phyloP scores from a whole-genome alignment of 2,888 invertebrate genomes.

The Argyra leucocephala region DNA sequence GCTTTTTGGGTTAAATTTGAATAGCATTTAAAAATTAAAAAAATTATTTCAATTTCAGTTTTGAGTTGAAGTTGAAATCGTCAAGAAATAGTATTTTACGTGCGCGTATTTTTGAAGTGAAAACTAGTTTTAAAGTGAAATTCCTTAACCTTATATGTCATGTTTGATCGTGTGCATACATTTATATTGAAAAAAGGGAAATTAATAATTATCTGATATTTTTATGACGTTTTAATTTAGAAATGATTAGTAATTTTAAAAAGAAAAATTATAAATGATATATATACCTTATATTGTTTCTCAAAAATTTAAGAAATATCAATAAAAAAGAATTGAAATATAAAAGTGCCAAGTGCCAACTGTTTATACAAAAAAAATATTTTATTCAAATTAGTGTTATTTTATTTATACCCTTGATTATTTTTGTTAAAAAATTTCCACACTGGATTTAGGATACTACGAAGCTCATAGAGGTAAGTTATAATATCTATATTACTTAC shows the following conservation, averaged over 20 bases:
- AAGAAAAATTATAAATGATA: no score
- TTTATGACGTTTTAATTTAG: no score
- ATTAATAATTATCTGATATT: no score
- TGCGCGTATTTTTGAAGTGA: background rate
- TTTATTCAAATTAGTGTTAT: background rate
- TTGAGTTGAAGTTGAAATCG: slow-evolving; percentile 3
- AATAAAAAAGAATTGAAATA: background rate
- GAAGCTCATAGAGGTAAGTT: slow-evolving; percentile 43
- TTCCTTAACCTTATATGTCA: background rate
- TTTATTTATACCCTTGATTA: slow-evolving; percentile 22
- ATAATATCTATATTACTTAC: background rate
- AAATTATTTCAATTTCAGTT: background rate
- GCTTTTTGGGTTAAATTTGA: no score
- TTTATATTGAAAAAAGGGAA: no score
- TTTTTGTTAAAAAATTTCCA: slow-evolving; percentile 28
- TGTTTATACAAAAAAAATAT: background rate
- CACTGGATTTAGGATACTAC: slow-evolving; percentile 46
- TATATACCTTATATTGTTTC: no score
- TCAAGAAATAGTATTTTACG: background rate
- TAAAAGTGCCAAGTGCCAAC: background rate
- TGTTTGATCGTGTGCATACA: background rate
- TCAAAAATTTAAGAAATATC: no score
- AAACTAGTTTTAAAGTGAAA: background rate
- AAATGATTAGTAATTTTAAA: no score
- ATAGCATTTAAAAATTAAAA: no score